These are phyloP conservation scores for Engraulis encrasicolus DNA, from an alignment of 2,113 vertebrate genomes.

Conservation along the genomic window DNA sequence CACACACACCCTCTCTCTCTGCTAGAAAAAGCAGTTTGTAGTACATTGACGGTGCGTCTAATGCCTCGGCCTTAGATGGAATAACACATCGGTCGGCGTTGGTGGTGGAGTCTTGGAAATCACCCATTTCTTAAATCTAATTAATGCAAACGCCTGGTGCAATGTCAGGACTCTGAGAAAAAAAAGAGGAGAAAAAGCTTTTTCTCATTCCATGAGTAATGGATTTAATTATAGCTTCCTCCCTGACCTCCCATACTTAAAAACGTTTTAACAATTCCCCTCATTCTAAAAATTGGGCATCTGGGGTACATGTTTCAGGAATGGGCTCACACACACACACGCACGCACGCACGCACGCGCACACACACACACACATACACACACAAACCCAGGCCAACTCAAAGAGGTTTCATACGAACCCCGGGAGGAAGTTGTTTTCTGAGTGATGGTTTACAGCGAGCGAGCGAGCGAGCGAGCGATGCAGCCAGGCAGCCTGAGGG, in stretches of 20 bases:
- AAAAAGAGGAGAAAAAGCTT: not conserved
- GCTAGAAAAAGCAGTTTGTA: not conserved
- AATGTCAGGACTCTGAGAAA: not conserved
- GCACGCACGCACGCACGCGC: too few species aligned
- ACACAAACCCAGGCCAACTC: not conserved
- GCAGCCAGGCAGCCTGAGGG: not conserved
- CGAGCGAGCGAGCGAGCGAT: too few species aligned
- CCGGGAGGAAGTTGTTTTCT: constrained; percentile 4
- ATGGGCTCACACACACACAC: too few species aligned
- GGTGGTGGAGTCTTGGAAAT: not conserved
- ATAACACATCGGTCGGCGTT: too few species aligned
- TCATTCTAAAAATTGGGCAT: constrained; percentile 9
- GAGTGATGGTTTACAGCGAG: not conserved
- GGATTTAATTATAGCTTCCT: constrained; percentile 15
- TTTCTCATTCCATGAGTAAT: constrained; percentile 3
- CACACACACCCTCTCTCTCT: too few species aligned
- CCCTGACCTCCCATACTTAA: not conserved
- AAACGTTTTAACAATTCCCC: constrained; percentile 13
- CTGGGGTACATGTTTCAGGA: not conserved
- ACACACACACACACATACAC: too few species aligned
- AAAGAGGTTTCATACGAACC: not conserved
- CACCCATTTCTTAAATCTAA: not conserved
- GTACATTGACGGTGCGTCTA: constrained; percentile 1
- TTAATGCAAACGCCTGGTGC: not conserved
- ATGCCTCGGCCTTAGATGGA: not conserved